Evolutionary conservation across 2,797 vertebrate genomes (phyloP).

Genomic region (Hypotaenidia okinawae): DNA sequence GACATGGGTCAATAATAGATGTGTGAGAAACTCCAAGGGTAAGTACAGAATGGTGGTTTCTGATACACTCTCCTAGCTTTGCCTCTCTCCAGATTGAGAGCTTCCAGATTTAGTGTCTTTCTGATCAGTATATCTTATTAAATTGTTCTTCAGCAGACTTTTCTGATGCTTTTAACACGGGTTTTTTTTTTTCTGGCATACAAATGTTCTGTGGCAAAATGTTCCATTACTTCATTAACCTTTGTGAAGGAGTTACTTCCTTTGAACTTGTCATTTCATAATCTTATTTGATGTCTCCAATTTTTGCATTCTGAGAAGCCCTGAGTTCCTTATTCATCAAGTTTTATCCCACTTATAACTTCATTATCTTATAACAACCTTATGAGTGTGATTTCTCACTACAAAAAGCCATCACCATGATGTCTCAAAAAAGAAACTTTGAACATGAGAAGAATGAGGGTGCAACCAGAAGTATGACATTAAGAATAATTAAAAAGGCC

Average conservation of each 20-base stretch:
- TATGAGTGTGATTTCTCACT: accelerated
- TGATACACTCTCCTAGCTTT: background rate
- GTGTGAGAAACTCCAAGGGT: background rate
- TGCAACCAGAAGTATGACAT: background rate
- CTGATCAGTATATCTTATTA: background rate
- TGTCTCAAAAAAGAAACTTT: background rate
- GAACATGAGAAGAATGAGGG: background rate
- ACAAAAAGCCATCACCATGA: background rate
- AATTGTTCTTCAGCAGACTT: background rate
- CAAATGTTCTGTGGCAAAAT: background rate
- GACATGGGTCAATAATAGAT: background rate
- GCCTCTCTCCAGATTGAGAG: background rate
- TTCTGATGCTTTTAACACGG: background rate
- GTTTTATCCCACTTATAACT: background rate
- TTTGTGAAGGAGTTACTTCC: background rate
- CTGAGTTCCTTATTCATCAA: background rate
- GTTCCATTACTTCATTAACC: background rate
- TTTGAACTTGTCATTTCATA: background rate
- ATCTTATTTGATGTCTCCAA: background rate
- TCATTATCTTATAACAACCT: background rate
- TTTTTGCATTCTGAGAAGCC: background rate
- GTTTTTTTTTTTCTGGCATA: no score
- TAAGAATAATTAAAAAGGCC: background rate
- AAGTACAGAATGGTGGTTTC: background rate
- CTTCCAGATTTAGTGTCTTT: background rate